Evolutionary conservation across 2,113 vertebrate genomes (phyloP).

Genomic region (Tetraodon nigroviridis): DNA sequence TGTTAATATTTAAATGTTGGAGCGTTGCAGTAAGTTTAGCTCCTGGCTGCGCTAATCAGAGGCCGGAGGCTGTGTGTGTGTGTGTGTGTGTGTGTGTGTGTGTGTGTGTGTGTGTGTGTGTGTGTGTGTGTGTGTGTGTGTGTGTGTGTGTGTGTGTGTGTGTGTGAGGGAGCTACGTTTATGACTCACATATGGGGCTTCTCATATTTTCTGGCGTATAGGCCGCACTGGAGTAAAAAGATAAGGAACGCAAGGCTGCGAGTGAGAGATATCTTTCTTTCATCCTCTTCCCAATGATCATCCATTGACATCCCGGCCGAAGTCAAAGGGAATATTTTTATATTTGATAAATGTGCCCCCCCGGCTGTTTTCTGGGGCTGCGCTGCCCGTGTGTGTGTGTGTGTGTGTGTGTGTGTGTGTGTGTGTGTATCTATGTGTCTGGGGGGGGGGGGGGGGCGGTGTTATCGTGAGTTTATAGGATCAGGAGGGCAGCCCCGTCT

Average conservation of each 20-base stretch:
- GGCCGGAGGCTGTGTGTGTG: constrained; percentile 2
- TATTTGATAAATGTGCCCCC: constrained; percentile 57
- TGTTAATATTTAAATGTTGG: constrained; percentile 50
- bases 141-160: no score
- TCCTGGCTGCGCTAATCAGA: constrained; percentile 21
- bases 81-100: no score
- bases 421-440: no score
- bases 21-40: constrained; percentile 30
- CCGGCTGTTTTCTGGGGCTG: constrained; percentile 41
- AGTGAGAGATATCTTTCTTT: constrained; percentile 34
- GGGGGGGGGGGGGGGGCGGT: no score
- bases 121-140: no score
- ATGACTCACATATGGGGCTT: no score
- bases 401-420: no score
- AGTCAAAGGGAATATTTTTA: constrained; percentile 56
- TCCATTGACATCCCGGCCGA: constrained; percentile 40
- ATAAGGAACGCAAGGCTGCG: constrained; percentile 33
- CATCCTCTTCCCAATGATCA: constrained; percentile 43
- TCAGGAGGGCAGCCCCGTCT: constrained; percentile 68
- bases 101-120: no score
- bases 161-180: no score
- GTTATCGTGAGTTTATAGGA: no score
- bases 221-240: constrained; percentile 20
- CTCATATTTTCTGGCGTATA: constrained; percentile 31
- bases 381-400: constrained; percentile 38